A percentile compares a stretch with the other conserved stretches of the same genome.
Evolutionary conservation across 2,797 vertebrate genomes (phyloP).

Genomic region (Eidolon dupreanum): DNA sequence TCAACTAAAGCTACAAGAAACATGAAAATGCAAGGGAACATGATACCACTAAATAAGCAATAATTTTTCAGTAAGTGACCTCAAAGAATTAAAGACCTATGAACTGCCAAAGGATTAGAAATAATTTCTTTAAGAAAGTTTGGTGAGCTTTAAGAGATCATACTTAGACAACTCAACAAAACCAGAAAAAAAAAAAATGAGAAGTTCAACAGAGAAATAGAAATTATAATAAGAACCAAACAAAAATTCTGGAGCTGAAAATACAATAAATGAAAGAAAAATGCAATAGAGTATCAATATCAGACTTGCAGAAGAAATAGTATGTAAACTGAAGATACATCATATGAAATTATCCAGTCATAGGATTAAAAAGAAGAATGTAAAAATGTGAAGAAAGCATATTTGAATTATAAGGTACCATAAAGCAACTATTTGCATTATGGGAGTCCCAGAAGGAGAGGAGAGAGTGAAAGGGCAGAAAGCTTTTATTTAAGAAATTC

Average conservation of each 20-base stretch:
- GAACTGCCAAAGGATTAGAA: not conserved
- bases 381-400: not conserved
- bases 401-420: not conserved
- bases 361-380: not conserved
- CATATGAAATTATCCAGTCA: not conserved
- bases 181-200: not conserved
- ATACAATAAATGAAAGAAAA: not conserved
- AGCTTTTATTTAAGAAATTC: not conserved
- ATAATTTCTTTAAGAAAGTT: not conserved
- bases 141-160: not conserved
- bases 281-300: not conserved
- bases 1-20: not conserved
- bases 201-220: not conserved
- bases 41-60: not conserved
- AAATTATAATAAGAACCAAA: not conserved
- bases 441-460: not conserved
- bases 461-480: not conserved
- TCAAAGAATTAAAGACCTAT: not conserved
- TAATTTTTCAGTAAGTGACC: not conserved
- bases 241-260: not conserved
- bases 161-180: not conserved
- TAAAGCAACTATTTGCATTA: not conserved
- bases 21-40: not conserved
- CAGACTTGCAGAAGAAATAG: not conserved
- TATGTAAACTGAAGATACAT: not conserved